Percentiles rank a stretch among this genome's conserved stretches.
These are phyloP conservation scores for Poeciliopsis prolifica DNA, from an alignment of 2,113 vertebrate species.

Conservation along the genomic window DNA sequence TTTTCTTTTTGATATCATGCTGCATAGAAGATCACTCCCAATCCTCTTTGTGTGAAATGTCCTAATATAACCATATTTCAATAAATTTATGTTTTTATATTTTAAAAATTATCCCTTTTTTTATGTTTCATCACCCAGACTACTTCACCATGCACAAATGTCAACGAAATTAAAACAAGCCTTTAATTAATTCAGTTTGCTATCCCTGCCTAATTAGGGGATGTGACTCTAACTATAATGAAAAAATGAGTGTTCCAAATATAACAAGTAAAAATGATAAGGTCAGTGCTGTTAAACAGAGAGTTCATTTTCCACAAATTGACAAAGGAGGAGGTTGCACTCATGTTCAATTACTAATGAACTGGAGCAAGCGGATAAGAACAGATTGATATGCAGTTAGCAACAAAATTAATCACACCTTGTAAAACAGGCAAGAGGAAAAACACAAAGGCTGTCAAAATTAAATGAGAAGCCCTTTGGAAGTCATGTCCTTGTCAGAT, in stretches of 20 bases:
- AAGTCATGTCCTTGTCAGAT: conserved; percentile 39
- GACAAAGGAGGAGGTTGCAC: conserved; percentile 52
- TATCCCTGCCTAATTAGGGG: conserved; percentile 53
- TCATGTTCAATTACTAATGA: conserved; percentile 66
- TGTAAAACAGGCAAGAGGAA: conserved; percentile 29
- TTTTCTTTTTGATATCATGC: conserved; percentile 1
- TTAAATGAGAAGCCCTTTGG: conserved; percentile 36
- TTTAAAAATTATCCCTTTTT: background rate
- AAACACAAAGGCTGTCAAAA: conserved; percentile 27
- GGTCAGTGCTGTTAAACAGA: conserved; percentile 65
- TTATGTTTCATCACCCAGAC: conserved; percentile 31
- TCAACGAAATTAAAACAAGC: conserved; percentile 57
- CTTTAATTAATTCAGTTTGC: conserved; percentile 65
- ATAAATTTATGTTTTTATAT: background rate
- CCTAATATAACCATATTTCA: background rate
- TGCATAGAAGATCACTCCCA: background rate
- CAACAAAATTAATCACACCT: conserved; percentile 52
- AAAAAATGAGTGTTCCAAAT: conserved; percentile 62
- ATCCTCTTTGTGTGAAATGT: background rate
- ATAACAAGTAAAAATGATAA: conserved; percentile 71
- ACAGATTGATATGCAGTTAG: conserved; percentile 60
- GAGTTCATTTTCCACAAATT: conserved; percentile 45
- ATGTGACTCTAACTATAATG: conserved; percentile 60
- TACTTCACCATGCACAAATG: conserved; percentile 45
- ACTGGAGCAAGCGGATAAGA: conserved; percentile 52